These are phyloP conservation scores for Rhagonycha lutea DNA, from an alignment of 2,888 invertebrate species.

Conservation along the genomic window DNA sequence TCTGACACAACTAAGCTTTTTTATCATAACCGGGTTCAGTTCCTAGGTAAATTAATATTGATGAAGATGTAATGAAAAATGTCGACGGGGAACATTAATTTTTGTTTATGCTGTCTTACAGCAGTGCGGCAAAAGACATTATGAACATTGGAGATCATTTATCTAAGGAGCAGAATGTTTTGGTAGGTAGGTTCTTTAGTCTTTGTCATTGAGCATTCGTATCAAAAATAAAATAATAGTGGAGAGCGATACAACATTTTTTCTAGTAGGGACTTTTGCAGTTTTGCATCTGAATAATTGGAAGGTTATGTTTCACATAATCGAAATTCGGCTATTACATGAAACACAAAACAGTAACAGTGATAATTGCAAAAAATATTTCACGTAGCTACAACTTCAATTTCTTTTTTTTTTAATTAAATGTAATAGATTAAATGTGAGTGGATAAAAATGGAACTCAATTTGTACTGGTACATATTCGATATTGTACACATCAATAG, in stretches of 20 bases:
- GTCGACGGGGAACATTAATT: slow-evolving; percentile 38
- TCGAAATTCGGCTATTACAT: not conserved
- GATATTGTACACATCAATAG: slow-evolving; percentile 19
- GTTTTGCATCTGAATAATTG: not conserved
- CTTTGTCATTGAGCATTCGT: not conserved
- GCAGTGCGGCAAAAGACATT: slow-evolving; percentile 19
- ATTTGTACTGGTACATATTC: slow-evolving; percentile 5
- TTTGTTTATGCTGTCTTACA: slow-evolving; percentile 24
- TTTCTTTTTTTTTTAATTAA: too few species aligned
- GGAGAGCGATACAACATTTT: too few species aligned
- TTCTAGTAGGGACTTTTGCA: too few species aligned
- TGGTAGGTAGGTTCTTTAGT: not conserved
- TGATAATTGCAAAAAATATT: too few species aligned
- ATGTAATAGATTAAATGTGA: too few species aligned
- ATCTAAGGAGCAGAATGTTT: slow-evolving; percentile 6
- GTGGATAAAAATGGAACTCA: not conserved
- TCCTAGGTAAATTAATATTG: slow-evolving; percentile 41
- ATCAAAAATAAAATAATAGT: not conserved
- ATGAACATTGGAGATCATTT: slow-evolving; percentile 21
- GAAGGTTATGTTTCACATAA: not conserved
- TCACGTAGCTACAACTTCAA: too few species aligned
- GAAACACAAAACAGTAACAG: not conserved
- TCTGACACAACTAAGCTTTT: slow-evolving; percentile 6
- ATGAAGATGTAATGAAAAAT: slow-evolving; percentile 43
- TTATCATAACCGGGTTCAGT: slow-evolving; percentile 14